Conservation (phyloP, 2,797 vertebrate species). For the Geotrypetes seraphini region DNA sequence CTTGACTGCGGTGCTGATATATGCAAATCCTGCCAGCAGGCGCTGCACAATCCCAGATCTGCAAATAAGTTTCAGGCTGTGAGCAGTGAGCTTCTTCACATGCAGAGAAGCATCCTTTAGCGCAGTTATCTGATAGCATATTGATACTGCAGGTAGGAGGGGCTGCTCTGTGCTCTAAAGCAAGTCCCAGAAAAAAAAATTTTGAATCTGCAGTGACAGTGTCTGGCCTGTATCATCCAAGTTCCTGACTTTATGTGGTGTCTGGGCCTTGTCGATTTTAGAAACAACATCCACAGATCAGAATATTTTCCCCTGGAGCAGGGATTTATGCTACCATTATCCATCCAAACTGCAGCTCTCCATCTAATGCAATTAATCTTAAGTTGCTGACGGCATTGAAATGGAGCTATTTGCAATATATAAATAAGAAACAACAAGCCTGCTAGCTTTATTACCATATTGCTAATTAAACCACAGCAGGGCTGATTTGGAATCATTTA, state of each 20-base stretch:
- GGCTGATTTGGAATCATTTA: too few relatives aligned
- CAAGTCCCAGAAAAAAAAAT: conserved; percentile 33
- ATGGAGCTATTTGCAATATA: conserved; percentile 42
- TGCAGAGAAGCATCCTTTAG: too few relatives aligned
- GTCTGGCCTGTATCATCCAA: conserved; percentile 32
- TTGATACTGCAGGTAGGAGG: conserved; percentile 45
- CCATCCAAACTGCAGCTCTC: conserved; percentile 10
- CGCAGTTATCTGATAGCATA: conserved; percentile 46
- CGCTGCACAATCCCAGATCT: conserved; percentile 42
- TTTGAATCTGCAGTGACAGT: conserved; percentile 40
- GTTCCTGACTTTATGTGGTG: conserved; percentile 27
- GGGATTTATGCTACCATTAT: conserved; percentile 24
- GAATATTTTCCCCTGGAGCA: conserved; percentile 11
- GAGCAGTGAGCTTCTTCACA: conserved; percentile 44
- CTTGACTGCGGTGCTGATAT: conserved; percentile 36
- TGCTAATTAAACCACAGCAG: conserved; percentile 41
- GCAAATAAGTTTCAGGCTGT: conserved; percentile 50
- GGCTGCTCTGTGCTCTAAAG: conserved; percentile 40
- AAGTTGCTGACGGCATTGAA: conserved; percentile 36
- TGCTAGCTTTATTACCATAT: conserved; percentile 31
- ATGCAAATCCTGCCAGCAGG: conserved; percentile 46
- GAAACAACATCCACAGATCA: conserved; percentile 31
- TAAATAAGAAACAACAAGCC: conserved; percentile 42
- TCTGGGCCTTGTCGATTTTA: conserved; percentile 31
- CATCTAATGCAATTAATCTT: conserved; percentile 37